A percentile compares a stretch with the other conserved stretches of the same genome.
These are phyloP conservation scores for Laothoe populi DNA, from an alignment of 2,888 invertebrate species.

Conservation along the genomic window DNA sequence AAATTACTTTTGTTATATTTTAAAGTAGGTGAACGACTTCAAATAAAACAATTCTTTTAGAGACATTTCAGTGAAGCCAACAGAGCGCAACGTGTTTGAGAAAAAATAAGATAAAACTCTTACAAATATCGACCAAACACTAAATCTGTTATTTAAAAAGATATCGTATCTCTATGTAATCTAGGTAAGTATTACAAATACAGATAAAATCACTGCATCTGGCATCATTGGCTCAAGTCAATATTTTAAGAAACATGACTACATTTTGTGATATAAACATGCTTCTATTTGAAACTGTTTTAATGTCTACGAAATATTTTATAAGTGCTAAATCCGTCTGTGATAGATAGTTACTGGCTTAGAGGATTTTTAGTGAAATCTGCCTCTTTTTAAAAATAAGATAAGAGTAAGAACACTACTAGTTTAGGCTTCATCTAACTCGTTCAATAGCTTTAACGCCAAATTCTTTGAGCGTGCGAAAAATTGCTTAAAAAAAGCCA, in stretches of 20 bases:
- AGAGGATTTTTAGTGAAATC: too few relatives aligned
- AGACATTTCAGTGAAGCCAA: conserved; percentile 9
- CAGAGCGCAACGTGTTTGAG: conserved; percentile 14
- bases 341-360: too few relatives aligned
- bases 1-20: conserved; percentile 4
- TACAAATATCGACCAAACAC: not conserved
- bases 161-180: conserved; percentile 20
- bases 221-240: conserved; percentile 2
- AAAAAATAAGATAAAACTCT: conserved; percentile 18
- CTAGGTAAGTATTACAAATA: conserved; percentile 19
- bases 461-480: too few relatives aligned
- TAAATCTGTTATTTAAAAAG: conserved; percentile 14
- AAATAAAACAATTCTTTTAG: conserved; percentile 3
- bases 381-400: too few relatives aligned
- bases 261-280: not conserved
- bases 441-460: too few relatives aligned
- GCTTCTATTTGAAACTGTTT: not conserved
- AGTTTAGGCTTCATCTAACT: too few relatives aligned
- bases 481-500: too few relatives aligned
- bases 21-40: conserved; percentile 28
- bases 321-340: too few relatives aligned
- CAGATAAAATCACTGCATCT: conserved; percentile 19
- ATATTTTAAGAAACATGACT: conserved; percentile 16
- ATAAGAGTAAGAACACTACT: too few relatives aligned
- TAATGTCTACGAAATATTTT: too few relatives aligned